Evolutionary conservation across 2,113 vertebrate genomes (phyloP), one percentile per base, ranked within the genome.

Genomic region (Polyodon spathula): DNA sequence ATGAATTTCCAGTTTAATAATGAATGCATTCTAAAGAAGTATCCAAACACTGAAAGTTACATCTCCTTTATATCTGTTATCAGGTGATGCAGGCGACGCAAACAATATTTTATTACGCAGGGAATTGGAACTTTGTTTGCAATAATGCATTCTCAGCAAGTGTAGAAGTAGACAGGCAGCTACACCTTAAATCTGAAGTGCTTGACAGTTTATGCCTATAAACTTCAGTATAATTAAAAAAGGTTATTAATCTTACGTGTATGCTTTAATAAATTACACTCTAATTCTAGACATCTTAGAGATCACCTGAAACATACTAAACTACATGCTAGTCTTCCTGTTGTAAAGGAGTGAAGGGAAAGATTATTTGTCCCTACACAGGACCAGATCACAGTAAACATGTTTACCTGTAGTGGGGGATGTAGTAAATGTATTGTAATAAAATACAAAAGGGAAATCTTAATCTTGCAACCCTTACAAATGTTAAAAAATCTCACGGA

Each of bases 181-280:
- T 69, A 54, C 59, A 73, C 74, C 67, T 70, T 71, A 72, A 79
- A 76, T 77, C 71, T 71, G 62, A 63, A 62, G n/a, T 27, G 15
- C 68, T 63, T 58, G 62, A 78, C 73, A 75, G 71, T 67, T 71
- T 69, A 69, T 74, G 73, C 69, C 71, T 66, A 70, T 71, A 69
- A 74, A 67, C 63, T 69, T 71, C 56, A 4, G 68, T 77, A 71
- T 78, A 76, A 83, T 85, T 81, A 79, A 78, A 77, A 27, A 81
- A 71, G 63, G 43, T 38, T 56, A 73, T 79, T 71, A 63, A 78
- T 82, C 76, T 73, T 68, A 46, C 65, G 66, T 38, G n/a, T 53
- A 16, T 55, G 48, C 58, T 68, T 71, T 75, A 73, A 71, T 73
- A 75, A 83, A 76, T 66, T 58, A 56, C 44, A 46, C 27, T 27